Conservation (phyloP, 2,888 invertebrate species). For the Girardia tigrina region DNA sequence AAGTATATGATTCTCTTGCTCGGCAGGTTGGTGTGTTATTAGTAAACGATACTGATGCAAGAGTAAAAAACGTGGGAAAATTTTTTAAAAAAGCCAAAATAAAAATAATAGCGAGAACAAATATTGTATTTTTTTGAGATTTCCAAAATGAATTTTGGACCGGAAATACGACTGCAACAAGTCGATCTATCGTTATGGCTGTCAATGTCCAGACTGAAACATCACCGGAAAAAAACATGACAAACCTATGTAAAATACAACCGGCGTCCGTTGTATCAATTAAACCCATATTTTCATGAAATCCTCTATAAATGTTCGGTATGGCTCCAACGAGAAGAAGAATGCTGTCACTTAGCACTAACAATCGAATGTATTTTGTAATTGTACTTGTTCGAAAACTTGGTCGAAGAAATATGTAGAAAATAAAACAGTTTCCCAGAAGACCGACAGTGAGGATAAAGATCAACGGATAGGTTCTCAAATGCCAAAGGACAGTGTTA, state of each 20-base stretch:
- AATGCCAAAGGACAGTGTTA: no score
- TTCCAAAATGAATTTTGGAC: neutral
- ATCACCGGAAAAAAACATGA: conserved; percentile 4
- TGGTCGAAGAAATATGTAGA: neutral
- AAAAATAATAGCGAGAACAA: neutral
- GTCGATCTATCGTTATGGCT: neutral
- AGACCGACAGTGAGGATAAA: neutral
- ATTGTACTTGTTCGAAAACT: neutral
- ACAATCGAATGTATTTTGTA: neutral
- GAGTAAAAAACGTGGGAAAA: neutral
- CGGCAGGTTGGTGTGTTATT: neutral
- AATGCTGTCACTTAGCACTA: neutral
- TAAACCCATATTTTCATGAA: neutral
- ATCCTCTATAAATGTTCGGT: neutral
- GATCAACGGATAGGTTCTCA: conserved; percentile 11
- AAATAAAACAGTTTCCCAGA: neutral
- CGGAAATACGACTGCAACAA: neutral
- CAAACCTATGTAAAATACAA: neutral
- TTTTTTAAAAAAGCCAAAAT: neutral
- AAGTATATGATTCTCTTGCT: neutral
- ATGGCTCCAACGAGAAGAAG: neutral
- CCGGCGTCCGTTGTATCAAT: neutral
- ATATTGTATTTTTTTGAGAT: neutral
- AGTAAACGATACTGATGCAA: no score
- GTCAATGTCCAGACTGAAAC: conserved; percentile 3